Evolutionary conservation across 2,113 vertebrate species (phyloP).

Genomic region (Laticauda laticaudata): DNA sequence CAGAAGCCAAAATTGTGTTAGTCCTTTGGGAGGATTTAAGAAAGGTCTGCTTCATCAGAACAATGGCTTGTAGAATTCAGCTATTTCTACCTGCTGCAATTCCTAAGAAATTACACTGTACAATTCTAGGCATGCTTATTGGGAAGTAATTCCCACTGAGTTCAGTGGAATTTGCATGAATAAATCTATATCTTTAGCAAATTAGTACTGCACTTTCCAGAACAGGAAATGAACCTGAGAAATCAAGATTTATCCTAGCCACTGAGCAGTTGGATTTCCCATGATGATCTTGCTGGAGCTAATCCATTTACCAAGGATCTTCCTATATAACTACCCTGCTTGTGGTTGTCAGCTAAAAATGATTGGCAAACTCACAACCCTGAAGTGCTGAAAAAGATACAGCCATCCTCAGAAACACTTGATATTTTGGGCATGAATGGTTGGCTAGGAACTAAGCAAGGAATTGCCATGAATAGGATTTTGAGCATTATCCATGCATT

Average conservation of each 20-base stretch:
- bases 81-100: not conserved
- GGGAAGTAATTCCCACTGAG: not conserved
- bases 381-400: not conserved
- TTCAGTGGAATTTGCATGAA: not conserved
- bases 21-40: not conserved
- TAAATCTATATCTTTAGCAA: not conserved
- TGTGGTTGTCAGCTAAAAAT: not conserved
- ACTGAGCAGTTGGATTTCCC: not conserved
- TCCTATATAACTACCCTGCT: not conserved
- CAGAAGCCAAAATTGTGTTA: slow-evolving; percentile 2
- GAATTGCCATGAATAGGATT: not conserved
- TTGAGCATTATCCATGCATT: not conserved
- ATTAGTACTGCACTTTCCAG: not conserved
- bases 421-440: not conserved
- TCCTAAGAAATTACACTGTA: not conserved
- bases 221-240: not conserved
- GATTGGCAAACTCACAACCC: not conserved
- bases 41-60: not conserved
- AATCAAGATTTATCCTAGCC: not conserved
- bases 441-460: not conserved
- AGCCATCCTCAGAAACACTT: not conserved
- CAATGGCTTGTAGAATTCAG: not conserved
- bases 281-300: not conserved
- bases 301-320: not conserved
- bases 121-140: not conserved